phyloP scores from a whole-genome alignment of 2,888 invertebrate species.

The Aphidoletes aphidimyza region DNA sequence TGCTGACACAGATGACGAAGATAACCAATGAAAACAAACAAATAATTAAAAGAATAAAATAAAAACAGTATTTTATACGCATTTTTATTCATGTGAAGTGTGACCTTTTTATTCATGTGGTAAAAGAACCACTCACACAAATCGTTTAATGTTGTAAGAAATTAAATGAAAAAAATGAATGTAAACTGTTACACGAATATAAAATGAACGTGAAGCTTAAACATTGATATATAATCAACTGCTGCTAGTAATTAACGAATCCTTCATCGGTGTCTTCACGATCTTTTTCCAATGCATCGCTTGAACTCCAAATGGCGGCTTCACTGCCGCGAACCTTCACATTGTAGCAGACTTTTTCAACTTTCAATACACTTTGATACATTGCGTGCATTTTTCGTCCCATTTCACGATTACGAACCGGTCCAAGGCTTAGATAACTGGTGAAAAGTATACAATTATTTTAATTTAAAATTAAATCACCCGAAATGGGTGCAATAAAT shows the following conservation, averaged over 20 bases:
- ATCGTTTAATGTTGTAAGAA: too few species aligned
- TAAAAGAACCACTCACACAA: too few species aligned
- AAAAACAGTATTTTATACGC: background rate
- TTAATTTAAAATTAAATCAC: background rate
- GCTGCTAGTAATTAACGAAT: constrained; percentile 61
- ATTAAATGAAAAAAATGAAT: too few species aligned
- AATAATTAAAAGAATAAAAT: background rate
- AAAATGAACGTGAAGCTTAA: constrained; percentile 29
- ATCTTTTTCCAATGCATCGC: constrained; percentile 61
- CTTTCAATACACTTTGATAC: constrained; percentile 81
- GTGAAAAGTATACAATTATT: too few species aligned
- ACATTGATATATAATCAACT: background rate
- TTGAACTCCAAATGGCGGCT: constrained; percentile 65
- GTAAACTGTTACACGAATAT: too few species aligned
- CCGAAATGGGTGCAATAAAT: background rate
- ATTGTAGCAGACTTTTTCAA: constrained; percentile 85
- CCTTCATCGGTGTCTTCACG: constrained; percentile 68
- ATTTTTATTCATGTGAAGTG: too few species aligned
- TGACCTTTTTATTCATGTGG: too few species aligned
- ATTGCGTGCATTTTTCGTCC: constrained; percentile 77
- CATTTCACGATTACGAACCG: constrained; percentile 72
- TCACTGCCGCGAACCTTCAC: constrained; percentile 83
- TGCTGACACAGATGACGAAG: background rate
- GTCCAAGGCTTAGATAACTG: constrained; percentile 67
- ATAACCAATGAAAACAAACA: background rate